phyloP scores from a whole-genome alignment of 2,888 invertebrate species.

The Drosophila villosipedis region DNA sequence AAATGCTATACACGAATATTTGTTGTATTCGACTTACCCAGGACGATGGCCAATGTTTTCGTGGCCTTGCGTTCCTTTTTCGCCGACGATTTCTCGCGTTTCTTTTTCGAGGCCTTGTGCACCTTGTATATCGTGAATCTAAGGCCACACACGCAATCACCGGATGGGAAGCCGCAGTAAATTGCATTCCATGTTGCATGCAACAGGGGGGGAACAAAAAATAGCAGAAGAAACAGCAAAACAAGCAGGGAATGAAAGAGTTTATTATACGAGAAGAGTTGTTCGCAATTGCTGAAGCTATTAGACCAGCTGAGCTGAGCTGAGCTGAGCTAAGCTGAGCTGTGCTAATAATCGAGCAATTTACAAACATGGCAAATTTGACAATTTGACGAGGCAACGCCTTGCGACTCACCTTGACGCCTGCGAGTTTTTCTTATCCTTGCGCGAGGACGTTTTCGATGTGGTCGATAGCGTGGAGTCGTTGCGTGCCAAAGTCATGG shows the following conservation, averaged over 20 bases:
- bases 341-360: conserved; percentile 64
- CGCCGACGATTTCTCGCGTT: conserved; percentile 96
- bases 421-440: conserved; percentile 86
- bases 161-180: conserved; percentile 51
- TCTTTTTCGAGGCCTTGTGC: conserved; percentile 97
- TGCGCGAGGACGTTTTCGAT: conserved; percentile 85
- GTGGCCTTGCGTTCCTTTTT: conserved; percentile 99
- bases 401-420: conserved; percentile 84
- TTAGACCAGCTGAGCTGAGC: conserved; percentile 14
- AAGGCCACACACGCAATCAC: conserved; percentile 37
- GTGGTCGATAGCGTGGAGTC: conserved; percentile 88
- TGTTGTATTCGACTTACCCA: conserved; percentile 89
- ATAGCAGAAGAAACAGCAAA: conserved; percentile 2
- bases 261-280: conserved; percentile 1
- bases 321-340: conserved; percentile 37
- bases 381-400: neutral
- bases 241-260: conserved; percentile 5
- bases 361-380: conserved; percentile 38
- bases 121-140: conserved; percentile 97
- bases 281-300: conserved; percentile 6
- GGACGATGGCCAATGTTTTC: conserved; percentile 98
- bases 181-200: conserved; percentile 47
- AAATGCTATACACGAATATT: neutral
- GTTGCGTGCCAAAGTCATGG: conserved; percentile 85
- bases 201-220: neutral